Evolutionary conservation across 2,888 invertebrate species (phyloP).

Genomic region (Hemithea aestivaria): DNA sequence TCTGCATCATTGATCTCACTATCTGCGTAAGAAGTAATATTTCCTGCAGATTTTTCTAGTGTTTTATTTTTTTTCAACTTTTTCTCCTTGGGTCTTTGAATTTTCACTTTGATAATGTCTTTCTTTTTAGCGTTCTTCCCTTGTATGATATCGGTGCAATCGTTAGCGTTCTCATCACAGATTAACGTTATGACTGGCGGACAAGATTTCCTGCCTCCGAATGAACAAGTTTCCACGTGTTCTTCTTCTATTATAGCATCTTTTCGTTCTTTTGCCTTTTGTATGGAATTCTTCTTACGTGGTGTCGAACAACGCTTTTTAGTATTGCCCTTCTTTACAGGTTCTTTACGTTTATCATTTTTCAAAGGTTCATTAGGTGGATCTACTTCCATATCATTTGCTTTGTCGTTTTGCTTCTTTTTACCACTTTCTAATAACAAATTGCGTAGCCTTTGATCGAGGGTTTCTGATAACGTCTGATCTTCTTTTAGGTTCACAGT

Average conservation of each 20-base stretch:
- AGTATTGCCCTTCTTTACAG: conserved; percentile 27
- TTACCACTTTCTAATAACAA: conserved; percentile 61
- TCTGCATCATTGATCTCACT: conserved; percentile 54
- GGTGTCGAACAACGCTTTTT: conserved; percentile 56
- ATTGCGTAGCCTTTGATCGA: conserved; percentile 51
- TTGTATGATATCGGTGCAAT: conserved; percentile 22
- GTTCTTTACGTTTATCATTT: no score
- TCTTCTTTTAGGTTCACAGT: conserved; percentile 45
- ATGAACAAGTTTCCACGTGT: conserved; percentile 46
- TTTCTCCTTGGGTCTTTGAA: conserved; percentile 48
- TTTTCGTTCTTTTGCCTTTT: conserved; percentile 34
- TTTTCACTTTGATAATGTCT: conserved; percentile 67
- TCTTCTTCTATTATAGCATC: conserved; percentile 53
- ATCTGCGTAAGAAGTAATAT: conserved; percentile 36
- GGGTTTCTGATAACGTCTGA: conserved; percentile 44
- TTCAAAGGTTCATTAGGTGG: conserved; percentile 12
- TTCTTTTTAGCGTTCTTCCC: conserved; percentile 47
- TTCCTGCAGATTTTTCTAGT: conserved; percentile 14
- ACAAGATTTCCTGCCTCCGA: conserved; percentile 48
- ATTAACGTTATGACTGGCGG: conserved; percentile 44
- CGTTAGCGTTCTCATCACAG: conserved; percentile 28
- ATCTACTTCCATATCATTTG: conserved; percentile 34
- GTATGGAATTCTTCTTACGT: conserved; percentile 37
- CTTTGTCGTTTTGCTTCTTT: conserved; percentile 35
- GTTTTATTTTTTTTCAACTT: conserved; percentile 16